Evolutionary conservation across 2,888 invertebrate genomes (phyloP).

Genomic region (Conomelus anceps): DNA sequence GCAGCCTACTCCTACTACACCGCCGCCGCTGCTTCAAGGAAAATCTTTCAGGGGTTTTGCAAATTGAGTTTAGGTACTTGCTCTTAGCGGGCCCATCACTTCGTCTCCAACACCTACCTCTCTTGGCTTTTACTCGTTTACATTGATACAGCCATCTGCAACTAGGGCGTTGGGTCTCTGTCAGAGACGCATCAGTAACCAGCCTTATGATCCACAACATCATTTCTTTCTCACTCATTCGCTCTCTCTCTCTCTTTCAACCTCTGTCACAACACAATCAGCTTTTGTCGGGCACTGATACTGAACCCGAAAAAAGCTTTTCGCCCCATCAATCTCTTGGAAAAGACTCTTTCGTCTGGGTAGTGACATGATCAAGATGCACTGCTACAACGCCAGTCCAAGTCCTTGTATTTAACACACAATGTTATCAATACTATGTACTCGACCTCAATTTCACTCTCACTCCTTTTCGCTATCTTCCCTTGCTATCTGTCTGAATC

Average conservation of each 20-base stretch:
- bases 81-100: no score
- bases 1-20: no score
- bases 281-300: background rate
- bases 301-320: background rate
- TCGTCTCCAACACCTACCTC: background rate
- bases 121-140: background rate
- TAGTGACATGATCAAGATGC: no score
- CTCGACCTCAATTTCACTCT: no score
- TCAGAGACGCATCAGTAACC: background rate
- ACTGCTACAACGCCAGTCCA: no score
- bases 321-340: background rate
- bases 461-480: no score
- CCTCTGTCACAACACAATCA: background rate
- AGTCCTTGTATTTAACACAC: no score
- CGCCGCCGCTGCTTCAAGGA: no score
- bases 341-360: no score
- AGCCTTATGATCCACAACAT: background rate
- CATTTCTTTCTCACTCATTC: background rate
- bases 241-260: background rate
- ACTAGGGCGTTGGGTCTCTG: no score
- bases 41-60: background rate
- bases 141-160: background rate
- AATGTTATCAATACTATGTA: no score
- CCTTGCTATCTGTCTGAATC: no score
- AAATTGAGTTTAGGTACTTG: background rate